Base-by-base conservation (phyloP, 1,140 invertebrate genomes). In the Leptinotarsa texana region DNA sequence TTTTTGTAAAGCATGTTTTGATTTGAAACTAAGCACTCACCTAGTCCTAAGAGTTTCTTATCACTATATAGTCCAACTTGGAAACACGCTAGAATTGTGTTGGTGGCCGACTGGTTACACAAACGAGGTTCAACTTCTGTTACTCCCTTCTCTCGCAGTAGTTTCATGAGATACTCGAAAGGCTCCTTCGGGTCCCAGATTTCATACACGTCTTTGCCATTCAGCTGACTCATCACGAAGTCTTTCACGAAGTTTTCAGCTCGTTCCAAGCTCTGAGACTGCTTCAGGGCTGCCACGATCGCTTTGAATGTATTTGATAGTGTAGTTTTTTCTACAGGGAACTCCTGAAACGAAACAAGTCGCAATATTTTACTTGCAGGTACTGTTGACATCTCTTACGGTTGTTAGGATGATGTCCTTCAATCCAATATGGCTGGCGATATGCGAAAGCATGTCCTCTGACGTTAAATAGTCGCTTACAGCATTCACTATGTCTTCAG, bases 11-110 rank as follows among this genome's bases (percentile, higher is more conserved):
- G n/a, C 51, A 57, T 4, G 0, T 6, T 33, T 72, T 48, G n/a
- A 69, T 57, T 22, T 61, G 74, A 69, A 27, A 51, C 73, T 75
- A 2, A 42, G 33, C 33, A 69, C 51, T 88, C 88, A 95, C 95
- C 94, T 85, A 91, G 88, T 18, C 95, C 94, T 73, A 98, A 85
- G 74, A 96, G 89, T 82, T 93, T 82, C 83, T 94, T 94, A 79
- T 96, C 88, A 0, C 89, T 88, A 86, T 97, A 99, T 8, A 98
- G 84, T 18, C 93, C 96, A 66, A 99, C 91, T 85, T 93, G 89
- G 85, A 93, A 97, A 65, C 91, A 90, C 0, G 95, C 89, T 62
- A 96, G 82, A 48, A 98, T 85, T 1, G 95, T 96, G 80, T 92
- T 94, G 63, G 86, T 87, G 3, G 93, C 96, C 62, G 91, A 87